Evolutionary conservation across 2,797 vertebrate genomes (phyloP), one percentile per base, ranked within the genome.

Genomic region (Smutsia temminckii): DNA sequence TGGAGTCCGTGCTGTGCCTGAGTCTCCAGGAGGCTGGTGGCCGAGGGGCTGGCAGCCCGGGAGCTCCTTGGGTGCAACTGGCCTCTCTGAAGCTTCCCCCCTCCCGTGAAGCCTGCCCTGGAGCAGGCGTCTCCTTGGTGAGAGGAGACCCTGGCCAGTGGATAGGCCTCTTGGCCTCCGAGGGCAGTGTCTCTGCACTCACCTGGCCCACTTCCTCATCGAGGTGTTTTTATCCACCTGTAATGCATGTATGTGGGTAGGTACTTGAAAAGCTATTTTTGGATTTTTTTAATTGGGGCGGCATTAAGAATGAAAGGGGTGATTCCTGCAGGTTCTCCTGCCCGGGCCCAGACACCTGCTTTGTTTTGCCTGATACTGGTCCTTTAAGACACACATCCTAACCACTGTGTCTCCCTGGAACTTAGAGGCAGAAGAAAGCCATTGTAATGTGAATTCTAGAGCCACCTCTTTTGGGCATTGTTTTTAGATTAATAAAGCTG

Each of bases 31-130:
- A 12, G 20, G 4, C 4, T 6, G 29, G 29, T 25, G 32, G 68
- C 71, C n/a, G 61, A 0, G 25, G n/a, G 57, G 5, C 21, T 37
- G 79, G 59, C 27, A 1, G 7, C 68, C 40, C 3, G 1, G 32
- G 32, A 13, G 32, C 8, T 51, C 12, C 3, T 13, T 8, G 55
- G 23, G 40, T 20, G 37, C 42, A 27, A 49, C 85, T 0, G 10
- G 80, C 64, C 20, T n/a, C 85, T 66, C 17, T 53, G 75, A 23
- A 32, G 29, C 6, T 1, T 46, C 46, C 8, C 0, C 57, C 25
- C 0, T 0, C 34, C 46, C 13, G 69, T 4, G 34, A 17, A 6
- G 13, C 11, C 42, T 37, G 4, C 37, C 27, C 0, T 0, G 12
- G 80, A 64, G 51, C 46, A 23, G 51, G 17, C 3, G 17, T 29